Conservation (phyloP, 2,888 invertebrate species). For the Drosophila kuntzei region DNA sequence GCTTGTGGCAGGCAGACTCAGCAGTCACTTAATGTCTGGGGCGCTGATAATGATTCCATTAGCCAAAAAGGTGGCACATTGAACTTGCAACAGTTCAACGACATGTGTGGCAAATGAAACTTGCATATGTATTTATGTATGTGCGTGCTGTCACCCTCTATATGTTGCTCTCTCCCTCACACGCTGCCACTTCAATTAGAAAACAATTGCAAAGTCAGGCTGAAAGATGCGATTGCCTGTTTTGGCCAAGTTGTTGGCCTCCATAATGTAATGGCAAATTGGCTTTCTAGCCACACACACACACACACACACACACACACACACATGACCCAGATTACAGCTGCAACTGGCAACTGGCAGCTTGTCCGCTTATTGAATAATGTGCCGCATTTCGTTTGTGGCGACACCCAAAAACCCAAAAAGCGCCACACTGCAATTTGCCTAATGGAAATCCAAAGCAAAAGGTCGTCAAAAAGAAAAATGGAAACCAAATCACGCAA, state of each 20-base stretch:
- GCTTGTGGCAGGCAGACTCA: slow-evolving; percentile 9
- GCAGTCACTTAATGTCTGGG: slow-evolving; percentile 33
- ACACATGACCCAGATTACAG: slow-evolving; percentile 54
- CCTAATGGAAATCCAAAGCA: slow-evolving; percentile 65
- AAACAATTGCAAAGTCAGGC: slow-evolving; percentile 30
- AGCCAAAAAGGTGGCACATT: slow-evolving; percentile 71
- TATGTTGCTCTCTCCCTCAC: not conserved
- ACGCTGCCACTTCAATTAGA: slow-evolving; percentile 10
- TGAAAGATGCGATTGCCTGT: slow-evolving; percentile 32
- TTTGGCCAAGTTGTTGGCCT: slow-evolving; percentile 21
- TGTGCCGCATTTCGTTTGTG: slow-evolving; percentile 61
- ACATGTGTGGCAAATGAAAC: slow-evolving; percentile 40
- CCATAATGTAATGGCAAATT: slow-evolving; percentile 51
- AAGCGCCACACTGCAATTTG: slow-evolving; percentile 65
- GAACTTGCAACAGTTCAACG: slow-evolving; percentile 70
- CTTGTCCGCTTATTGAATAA: slow-evolving; percentile 69
- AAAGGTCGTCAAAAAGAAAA: slow-evolving; percentile 25
- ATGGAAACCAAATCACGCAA: slow-evolving; percentile 68
- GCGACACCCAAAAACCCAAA: slow-evolving; percentile 41
- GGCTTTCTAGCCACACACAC: slow-evolving; percentile 28
- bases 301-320: no score
- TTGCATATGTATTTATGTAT: not conserved
- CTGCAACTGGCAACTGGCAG: slow-evolving; percentile 11
- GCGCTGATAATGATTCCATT: slow-evolving; percentile 73
- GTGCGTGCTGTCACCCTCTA: not conserved